Percentiles rank a stretch among this genome's conserved stretches.
Evolutionary conservation across 2,797 vertebrate species (phyloP).

Genomic region (Peromyscus eremicus): DNA sequence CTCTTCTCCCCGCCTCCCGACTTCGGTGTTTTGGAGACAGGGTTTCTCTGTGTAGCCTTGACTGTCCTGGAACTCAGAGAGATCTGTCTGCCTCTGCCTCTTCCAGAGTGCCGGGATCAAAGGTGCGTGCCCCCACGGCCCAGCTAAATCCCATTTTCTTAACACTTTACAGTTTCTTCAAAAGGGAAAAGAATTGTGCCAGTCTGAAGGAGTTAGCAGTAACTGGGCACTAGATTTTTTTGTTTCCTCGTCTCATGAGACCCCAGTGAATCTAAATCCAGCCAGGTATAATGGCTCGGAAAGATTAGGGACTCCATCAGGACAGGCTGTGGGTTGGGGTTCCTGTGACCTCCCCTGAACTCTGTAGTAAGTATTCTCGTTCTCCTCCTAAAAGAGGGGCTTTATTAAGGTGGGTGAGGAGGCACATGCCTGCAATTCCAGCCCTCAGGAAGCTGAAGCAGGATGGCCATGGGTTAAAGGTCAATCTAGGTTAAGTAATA

Average conservation of each 20-base stretch:
- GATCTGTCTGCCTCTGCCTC: neutral
- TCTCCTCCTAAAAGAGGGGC: neutral
- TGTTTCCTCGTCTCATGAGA: constrained; percentile 12
- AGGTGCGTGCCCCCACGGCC: no score
- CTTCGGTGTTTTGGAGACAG: neutral
- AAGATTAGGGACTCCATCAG: constrained; percentile 13
- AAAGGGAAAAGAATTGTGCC: neutral
- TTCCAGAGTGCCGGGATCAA: neutral
- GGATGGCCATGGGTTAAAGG: neutral
- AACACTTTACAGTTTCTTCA: constrained; percentile 17
- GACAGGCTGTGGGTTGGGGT: neutral
- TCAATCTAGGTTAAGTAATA: neutral
- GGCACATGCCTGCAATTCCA: neutral
- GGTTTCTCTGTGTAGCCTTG: neutral
- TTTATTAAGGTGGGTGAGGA: neutral
- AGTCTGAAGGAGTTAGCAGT: neutral
- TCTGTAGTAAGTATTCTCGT: neutral
- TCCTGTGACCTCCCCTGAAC: neutral
- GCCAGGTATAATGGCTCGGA: neutral
- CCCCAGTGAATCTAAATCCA: constrained; percentile 7
- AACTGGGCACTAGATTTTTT: constrained; percentile 15
- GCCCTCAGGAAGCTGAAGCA: neutral
- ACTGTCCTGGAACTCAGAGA: neutral
- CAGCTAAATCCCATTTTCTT: neutral
- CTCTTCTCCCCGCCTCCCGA: neutral